A percentile compares a stretch with the other conserved stretches of the same genome.
phyloP scores from a whole-genome alignment of 2,797 vertebrate genomes.

The Eidolon dupreanum region DNA sequence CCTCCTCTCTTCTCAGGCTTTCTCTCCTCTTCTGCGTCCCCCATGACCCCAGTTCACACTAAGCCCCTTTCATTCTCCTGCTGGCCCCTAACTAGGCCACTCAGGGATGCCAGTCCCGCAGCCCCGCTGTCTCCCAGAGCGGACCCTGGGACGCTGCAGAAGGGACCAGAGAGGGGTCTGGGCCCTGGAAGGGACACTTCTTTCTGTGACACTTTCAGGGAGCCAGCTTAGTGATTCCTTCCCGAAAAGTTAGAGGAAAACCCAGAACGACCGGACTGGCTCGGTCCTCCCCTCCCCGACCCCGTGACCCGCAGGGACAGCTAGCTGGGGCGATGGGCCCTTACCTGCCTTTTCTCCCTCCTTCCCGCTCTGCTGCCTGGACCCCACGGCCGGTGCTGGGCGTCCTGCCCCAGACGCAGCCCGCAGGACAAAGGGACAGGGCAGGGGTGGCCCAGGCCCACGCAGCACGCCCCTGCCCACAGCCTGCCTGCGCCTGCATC shows the following conservation, averaged over 20 bases:
- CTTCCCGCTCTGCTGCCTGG: background rate
- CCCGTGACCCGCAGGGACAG: too few species aligned
- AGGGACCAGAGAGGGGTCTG: background rate
- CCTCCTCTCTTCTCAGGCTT: too few species aligned
- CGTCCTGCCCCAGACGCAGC: background rate
- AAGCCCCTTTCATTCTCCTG: background rate
- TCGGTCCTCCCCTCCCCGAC: rapidly evolving
- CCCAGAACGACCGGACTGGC: background rate
- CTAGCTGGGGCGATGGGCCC: background rate
- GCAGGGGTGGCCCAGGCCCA: background rate
- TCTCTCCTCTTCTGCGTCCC: background rate
- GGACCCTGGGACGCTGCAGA: background rate
- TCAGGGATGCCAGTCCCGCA: too few species aligned
- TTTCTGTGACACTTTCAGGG: background rate
- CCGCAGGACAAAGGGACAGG: background rate
- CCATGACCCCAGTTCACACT: background rate
- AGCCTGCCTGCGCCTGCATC: background rate
- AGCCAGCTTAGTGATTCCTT: background rate
- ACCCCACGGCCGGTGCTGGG: background rate
- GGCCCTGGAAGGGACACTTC: too few species aligned
- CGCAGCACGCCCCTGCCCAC: background rate
- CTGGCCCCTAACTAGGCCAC: background rate
- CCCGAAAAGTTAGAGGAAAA: background rate
- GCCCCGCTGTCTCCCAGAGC: background rate
- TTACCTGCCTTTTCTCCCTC: background rate